phyloP scores from a whole-genome alignment of 2,113 vertebrate genomes.

The Psammodynastes pulverulentus region DNA sequence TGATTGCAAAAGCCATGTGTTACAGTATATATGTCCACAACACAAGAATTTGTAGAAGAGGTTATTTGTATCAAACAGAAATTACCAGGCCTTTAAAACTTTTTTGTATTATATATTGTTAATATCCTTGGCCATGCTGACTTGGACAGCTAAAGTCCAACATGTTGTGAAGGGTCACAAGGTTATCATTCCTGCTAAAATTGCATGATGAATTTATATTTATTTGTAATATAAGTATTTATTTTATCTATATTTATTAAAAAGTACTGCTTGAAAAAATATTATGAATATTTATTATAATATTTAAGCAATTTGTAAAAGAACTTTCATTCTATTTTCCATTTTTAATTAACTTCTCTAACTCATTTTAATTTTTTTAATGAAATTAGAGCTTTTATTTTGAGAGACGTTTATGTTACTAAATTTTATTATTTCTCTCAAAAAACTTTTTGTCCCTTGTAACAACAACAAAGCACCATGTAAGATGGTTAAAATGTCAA shows the following conservation, averaged over 20 bases:
- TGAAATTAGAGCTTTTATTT: not conserved
- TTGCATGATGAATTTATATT: not conserved
- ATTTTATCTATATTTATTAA: not conserved
- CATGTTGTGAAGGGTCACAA: not conserved
- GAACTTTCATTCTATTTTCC: not conserved
- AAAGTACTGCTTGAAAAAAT: not conserved
- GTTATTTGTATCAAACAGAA: not conserved
- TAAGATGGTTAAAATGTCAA: not conserved
- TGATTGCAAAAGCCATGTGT: not conserved
- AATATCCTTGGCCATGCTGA: not conserved
- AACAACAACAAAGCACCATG: not conserved
- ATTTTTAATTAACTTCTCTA: not conserved
- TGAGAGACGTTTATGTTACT: not conserved
- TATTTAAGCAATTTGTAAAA: not conserved
- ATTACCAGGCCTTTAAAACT: not conserved
- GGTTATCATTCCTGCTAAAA: not conserved
- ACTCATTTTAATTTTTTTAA: not conserved
- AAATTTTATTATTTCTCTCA: not conserved
- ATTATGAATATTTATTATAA: not conserved
- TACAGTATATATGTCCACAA: not conserved
- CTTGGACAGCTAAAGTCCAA: not conserved
- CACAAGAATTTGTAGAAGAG: not conserved
- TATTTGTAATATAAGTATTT: not conserved
- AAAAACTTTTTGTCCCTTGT: not conserved
- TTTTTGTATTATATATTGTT: not conserved